Evolutionary conservation across 2,797 vertebrate genomes (phyloP).

Genomic region (Austrolebias charrua): DNA sequence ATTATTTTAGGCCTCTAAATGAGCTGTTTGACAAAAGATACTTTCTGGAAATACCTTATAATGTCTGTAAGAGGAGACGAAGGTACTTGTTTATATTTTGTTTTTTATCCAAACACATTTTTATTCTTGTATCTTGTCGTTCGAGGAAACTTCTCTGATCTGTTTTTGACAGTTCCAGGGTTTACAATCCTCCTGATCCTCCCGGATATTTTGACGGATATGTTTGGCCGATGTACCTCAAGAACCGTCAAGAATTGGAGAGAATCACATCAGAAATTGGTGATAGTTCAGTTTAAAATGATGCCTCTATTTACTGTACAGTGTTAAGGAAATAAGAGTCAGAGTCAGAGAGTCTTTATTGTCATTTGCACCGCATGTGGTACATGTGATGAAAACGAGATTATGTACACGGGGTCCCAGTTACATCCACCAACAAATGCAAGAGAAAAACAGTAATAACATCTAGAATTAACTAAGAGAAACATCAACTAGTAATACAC

Average conservation of each 20-base stretch:
- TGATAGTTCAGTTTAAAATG: slow-evolving; percentile 56
- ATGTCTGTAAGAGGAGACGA: slow-evolving; percentile 88
- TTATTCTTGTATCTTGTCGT: not conserved
- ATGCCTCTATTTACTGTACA: not conserved
- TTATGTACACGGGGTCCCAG: too few species aligned
- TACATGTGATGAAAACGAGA: too few species aligned
- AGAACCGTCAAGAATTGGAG: slow-evolving; percentile 85
- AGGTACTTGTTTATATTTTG: slow-evolving; percentile 54
- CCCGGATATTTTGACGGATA: slow-evolving; percentile 90
- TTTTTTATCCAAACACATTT: not conserved
- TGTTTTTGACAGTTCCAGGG: slow-evolving; percentile 77
- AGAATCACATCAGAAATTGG: slow-evolving; percentile 73
- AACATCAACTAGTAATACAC: too few species aligned
- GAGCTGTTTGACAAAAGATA: slow-evolving; percentile 87
- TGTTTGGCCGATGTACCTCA: slow-evolving; percentile 95
- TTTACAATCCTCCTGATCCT: slow-evolving; percentile 88
- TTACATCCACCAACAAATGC: too few species aligned
- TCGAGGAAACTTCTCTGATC: not conserved
- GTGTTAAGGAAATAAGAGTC: too few species aligned
- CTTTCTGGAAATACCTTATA: slow-evolving; percentile 90
- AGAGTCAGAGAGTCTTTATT: too few species aligned
- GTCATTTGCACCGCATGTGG: too few species aligned
- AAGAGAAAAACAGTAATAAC: too few species aligned
- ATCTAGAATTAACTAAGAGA: too few species aligned
- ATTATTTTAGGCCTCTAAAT: slow-evolving; percentile 82